Percentiles rank a stretch among this genome's conserved stretches.
Conservation (phyloP, 1,140 invertebrate species). For the Dolichoris vasculosae region DNA sequence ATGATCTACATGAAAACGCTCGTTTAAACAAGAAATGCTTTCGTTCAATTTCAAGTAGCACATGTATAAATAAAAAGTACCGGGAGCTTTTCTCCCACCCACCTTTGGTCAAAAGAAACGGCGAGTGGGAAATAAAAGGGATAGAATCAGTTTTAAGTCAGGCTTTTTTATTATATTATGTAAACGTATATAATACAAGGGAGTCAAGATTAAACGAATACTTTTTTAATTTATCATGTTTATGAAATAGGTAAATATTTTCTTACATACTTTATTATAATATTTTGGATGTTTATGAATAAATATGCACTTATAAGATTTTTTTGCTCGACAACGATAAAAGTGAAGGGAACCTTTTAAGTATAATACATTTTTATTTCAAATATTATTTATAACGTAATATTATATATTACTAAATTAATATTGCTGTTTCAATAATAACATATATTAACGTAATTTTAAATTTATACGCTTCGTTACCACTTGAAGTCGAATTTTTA, state of each 20-base stretch:
- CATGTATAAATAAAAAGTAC: too few species aligned
- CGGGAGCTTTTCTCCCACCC: not conserved
- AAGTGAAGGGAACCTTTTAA: too few species aligned
- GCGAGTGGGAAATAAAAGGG: not conserved
- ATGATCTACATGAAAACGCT: constrained; percentile 6
- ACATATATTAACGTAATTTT: too few species aligned
- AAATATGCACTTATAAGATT: too few species aligned
- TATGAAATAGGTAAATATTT: not conserved
- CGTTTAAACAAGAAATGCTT: not conserved
- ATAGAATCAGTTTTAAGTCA: not conserved
- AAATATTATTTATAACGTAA: too few species aligned
- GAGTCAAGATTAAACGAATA: not conserved
- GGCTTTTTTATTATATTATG: not conserved
- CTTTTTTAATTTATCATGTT: not conserved
- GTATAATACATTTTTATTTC: too few species aligned
- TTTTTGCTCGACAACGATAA: too few species aligned
- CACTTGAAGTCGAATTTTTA: too few species aligned
- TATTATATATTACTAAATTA: too few species aligned
- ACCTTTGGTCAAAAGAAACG: not conserved
- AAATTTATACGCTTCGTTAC: too few species aligned
- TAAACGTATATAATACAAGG: not conserved
- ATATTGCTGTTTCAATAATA: too few species aligned
- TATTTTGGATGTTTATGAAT: not conserved
- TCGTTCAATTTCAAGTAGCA: not conserved
- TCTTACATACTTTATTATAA: too few species aligned